Evolutionary conservation across 2,888 invertebrate genomes (phyloP).

Genomic region (Leptogaster cylindrica): DNA sequence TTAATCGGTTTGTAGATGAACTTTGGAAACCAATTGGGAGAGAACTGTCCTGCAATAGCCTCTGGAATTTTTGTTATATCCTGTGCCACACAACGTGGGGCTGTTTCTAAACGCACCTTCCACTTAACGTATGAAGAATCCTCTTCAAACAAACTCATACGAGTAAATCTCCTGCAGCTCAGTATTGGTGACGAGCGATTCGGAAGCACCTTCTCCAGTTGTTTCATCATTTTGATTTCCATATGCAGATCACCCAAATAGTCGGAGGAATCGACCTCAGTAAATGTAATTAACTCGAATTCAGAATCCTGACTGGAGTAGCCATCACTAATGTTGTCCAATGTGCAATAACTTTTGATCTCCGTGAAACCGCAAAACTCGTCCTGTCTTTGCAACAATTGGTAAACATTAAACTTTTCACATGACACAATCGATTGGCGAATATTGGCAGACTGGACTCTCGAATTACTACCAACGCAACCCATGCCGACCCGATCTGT

Average conservation of each 20-base stretch:
- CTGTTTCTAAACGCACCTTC: conserved; percentile 2
- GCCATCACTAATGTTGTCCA: no score
- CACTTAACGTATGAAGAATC: background rate
- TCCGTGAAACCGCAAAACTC: no score
- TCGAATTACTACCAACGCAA: background rate
- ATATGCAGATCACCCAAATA: conserved; percentile 53
- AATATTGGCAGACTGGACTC: no score
- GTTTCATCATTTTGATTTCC: conserved; percentile 59
- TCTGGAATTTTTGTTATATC: conserved; percentile 18
- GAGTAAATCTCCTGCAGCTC: background rate
- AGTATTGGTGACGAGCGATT: conserved; percentile 57
- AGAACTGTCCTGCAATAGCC: conserved; percentile 9
- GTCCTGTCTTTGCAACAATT: background rate
- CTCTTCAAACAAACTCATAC: background rate
- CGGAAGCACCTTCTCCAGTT: conserved; percentile 53
- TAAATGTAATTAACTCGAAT: no score
- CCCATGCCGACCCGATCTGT: no score
- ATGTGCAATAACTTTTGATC: no score
- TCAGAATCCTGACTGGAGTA: no score
- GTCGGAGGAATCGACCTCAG: background rate
- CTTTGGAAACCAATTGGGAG: background rate
- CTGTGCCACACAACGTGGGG: background rate
- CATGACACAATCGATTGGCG: no score
- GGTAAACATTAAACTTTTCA: background rate
- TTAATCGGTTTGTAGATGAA: no score